Conservation (phyloP, 2,113 vertebrate genomes). For the Passer montanus region DNA sequence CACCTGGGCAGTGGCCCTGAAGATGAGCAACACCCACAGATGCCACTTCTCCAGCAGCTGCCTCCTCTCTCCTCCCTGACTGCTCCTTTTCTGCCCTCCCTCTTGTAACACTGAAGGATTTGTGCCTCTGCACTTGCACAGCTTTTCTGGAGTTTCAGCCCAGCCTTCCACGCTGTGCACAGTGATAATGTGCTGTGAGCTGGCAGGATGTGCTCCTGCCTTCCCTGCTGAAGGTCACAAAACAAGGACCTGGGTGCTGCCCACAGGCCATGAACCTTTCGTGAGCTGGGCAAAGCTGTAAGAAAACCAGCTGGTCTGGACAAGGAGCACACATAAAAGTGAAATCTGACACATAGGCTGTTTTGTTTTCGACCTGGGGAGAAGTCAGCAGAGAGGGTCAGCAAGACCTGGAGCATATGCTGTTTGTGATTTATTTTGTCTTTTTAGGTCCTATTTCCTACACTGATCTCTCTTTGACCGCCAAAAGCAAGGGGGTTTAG, state of each 20-base stretch:
- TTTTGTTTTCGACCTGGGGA: background rate
- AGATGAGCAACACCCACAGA: background rate
- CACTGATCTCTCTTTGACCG: background rate
- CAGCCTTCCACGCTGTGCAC: accelerated
- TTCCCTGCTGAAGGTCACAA: accelerated
- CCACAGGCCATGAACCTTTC: background rate
- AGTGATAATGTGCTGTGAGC: accelerated
- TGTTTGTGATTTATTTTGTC: background rate
- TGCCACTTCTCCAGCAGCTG: accelerated
- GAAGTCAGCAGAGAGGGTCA: background rate
- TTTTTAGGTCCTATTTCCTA: background rate
- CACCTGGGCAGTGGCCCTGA: background rate
- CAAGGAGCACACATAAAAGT: accelerated
- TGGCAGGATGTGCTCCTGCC: background rate
- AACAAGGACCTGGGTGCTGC: background rate
- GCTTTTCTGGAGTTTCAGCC: background rate
- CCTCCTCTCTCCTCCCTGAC: background rate
- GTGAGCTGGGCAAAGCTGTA: background rate
- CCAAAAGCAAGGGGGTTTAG: background rate
- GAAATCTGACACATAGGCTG: background rate
- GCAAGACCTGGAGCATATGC: background rate
- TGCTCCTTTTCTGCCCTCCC: background rate
- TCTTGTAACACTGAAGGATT: background rate
- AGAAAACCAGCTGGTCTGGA: background rate
- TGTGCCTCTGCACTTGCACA: background rate